These are phyloP conservation scores for Anastrepha ludens DNA, from an alignment of 1,140 invertebrate genomes.

Conservation along the genomic window DNA sequence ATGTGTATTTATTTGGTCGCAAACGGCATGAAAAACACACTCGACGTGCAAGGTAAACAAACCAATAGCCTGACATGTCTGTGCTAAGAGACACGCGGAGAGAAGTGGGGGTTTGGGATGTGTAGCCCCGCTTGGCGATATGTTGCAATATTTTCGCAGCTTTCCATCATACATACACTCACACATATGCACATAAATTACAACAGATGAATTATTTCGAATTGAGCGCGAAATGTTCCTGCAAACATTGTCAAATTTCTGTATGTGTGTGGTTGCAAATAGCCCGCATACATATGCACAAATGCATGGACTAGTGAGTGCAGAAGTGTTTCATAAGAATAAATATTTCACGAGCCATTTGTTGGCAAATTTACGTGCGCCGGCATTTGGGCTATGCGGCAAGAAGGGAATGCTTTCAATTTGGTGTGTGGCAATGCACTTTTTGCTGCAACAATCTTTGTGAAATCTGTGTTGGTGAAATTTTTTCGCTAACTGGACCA, in stretches of 20 bases:
- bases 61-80: not conserved
- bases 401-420: too few relatives aligned
- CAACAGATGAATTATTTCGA: constrained; percentile 21
- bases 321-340: not conserved
- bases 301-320: not conserved
- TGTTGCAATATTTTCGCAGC: constrained; percentile 30
- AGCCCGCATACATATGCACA: not conserved
- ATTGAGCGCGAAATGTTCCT: constrained; percentile 14
- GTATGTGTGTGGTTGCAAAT: too few relatives aligned
- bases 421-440: too few relatives aligned
- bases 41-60: not conserved
- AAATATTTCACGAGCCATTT: too few relatives aligned
- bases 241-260: not conserved
- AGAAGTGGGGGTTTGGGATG: not conserved
- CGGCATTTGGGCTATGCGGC: too few relatives aligned
- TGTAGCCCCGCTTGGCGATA: not conserved
- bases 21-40: not conserved
- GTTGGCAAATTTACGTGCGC: too few relatives aligned
- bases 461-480: too few relatives aligned
- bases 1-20: not conserved
- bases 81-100: too few relatives aligned
- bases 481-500: too few relatives aligned
- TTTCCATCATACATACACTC: not conserved
- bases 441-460: too few relatives aligned
- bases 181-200: not conserved